Base-by-base conservation (phyloP, 1,140 invertebrate genomes). In the Rhysida immarginata region DNA sequence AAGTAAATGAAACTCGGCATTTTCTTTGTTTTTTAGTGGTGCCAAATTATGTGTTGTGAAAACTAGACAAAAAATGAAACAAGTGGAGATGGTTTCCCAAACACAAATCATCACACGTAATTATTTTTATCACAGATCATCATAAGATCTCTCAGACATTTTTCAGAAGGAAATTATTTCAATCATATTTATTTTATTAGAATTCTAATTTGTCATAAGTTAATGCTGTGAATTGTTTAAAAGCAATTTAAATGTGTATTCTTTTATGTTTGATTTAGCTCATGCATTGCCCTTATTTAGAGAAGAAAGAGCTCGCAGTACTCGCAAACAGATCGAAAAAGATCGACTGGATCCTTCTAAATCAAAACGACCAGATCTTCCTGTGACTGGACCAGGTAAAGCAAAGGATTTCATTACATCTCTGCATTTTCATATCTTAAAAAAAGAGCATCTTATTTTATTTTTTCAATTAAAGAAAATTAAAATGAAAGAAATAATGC, bases 231-330 rank as follows among this genome's bases (percentile, higher is more conserved):
- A n/a, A n/a, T n/a, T 11, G n/a, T 41, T 41, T 41, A 11, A 41
- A 41, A 41, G n/a, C 35, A 41, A 41, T n/a, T 11, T 41, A 41
- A 41, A 41, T 41, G 35, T 11, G n/a, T n/a, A 41, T 41, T 11
- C 11, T 41, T 41, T n/a, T 48, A 13, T 48, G 21, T 48, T 60
- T 56, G 55, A 67, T 71, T 52, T 65, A 76, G 72, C 96, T 0
- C 93, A 98, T 68, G 90, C 96, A 0, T 71, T 99, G 53, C 95
- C 95, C 0, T 74, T 99, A 69, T 99, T 98, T 70, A 79, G 91
- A 55, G 87, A 96, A 70, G 88, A 96, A 60, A 80, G 89, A 64
- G 78, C 91, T 14, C 84, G 88, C 60, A 93, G 92, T 2, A 85
- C 85, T 26, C 79, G 85, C 58, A 92, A 94, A 68, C 82, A 87